phyloP scores from a whole-genome alignment of 2,797 vertebrate species.

The Gymnoscopelus microlampas region DNA sequence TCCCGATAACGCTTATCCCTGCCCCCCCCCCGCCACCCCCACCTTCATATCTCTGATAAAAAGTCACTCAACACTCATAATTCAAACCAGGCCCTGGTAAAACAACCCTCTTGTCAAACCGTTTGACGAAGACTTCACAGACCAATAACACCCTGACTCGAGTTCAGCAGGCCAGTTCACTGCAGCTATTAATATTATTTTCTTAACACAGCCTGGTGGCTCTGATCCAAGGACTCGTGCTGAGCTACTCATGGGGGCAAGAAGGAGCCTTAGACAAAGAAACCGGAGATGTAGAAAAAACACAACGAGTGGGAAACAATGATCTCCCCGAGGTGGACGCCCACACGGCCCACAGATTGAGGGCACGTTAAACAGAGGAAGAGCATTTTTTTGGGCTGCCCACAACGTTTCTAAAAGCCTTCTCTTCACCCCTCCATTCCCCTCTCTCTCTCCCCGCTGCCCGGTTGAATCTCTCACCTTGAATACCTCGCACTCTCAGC shows the following conservation, averaged over 20 bases:
- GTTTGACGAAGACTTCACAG: slow-evolving; percentile 37
- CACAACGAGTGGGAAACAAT: slow-evolving; percentile 62
- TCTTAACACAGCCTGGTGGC: slow-evolving; percentile 5
- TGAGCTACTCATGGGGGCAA: slow-evolving; percentile 42
- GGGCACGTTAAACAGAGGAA: slow-evolving; percentile 48
- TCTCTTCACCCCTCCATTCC: too few relatives aligned
- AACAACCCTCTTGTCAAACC: slow-evolving; percentile 24
- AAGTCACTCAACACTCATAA: slow-evolving; percentile 1
- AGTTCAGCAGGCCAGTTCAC: slow-evolving; percentile 3
- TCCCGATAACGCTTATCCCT: too few relatives aligned
- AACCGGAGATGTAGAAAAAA: slow-evolving; percentile 46
- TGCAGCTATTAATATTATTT: not conserved
- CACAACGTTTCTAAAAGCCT: slow-evolving; percentile 38
- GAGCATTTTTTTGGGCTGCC: slow-evolving; percentile 33
- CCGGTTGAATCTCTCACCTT: slow-evolving; percentile 47
- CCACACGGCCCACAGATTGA: slow-evolving; percentile 40
- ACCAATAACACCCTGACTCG: slow-evolving; percentile 27
- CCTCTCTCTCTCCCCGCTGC: too few relatives aligned
- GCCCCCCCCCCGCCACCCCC: too few relatives aligned
- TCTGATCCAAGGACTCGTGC: slow-evolving; percentile 18
- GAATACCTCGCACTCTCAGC: slow-evolving; percentile 60
- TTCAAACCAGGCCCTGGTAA: slow-evolving; percentile 7
- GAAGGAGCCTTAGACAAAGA: slow-evolving; percentile 40
- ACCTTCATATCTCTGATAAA: not conserved
- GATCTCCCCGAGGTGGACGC: slow-evolving; percentile 32